A percentile compares a stretch with the other conserved stretches of the same genome.
Conservation (phyloP, 30 jellyfish, hydroid and myxozoan species). For the Phacellophora camtschatica region DNA sequence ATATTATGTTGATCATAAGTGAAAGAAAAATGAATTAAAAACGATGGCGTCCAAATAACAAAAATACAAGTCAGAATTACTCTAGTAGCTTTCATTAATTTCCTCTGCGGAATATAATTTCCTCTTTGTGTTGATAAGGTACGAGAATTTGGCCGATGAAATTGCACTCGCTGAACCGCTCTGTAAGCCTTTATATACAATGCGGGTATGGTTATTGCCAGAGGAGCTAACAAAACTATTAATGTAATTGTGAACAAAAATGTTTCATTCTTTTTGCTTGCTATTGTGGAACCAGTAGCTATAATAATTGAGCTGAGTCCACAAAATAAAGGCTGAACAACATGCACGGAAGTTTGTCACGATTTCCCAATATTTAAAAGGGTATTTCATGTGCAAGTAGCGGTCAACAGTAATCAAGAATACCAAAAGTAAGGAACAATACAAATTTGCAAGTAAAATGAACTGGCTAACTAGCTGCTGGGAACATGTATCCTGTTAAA, state of each 20-base stretch:
- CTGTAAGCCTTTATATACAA: background rate
- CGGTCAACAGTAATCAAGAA: background rate
- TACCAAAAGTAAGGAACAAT: background rate
- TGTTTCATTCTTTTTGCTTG: background rate
- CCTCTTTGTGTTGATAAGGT: too few relatives aligned
- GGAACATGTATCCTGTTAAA: too few relatives aligned
- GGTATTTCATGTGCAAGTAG: slow-evolving; percentile 20
- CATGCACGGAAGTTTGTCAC: background rate
- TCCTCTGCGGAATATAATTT: background rate
- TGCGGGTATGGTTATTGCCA: background rate
- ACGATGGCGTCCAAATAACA: background rate
- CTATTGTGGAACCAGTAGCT: background rate
- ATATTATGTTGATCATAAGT: too few relatives aligned
- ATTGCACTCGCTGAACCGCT: background rate
- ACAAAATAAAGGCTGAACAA: background rate
- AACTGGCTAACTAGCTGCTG: background rate
- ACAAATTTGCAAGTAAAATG: background rate
- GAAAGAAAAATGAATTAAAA: background rate
- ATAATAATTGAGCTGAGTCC: background rate
- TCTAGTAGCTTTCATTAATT: background rate
- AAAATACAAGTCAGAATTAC: background rate
- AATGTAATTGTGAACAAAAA: background rate
- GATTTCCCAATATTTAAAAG: background rate
- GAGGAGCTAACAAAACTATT: background rate
- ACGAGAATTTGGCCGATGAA: background rate